phyloP scores from a whole-genome alignment of 2,113 vertebrate species.

The Nycticorax nycticorax region DNA sequence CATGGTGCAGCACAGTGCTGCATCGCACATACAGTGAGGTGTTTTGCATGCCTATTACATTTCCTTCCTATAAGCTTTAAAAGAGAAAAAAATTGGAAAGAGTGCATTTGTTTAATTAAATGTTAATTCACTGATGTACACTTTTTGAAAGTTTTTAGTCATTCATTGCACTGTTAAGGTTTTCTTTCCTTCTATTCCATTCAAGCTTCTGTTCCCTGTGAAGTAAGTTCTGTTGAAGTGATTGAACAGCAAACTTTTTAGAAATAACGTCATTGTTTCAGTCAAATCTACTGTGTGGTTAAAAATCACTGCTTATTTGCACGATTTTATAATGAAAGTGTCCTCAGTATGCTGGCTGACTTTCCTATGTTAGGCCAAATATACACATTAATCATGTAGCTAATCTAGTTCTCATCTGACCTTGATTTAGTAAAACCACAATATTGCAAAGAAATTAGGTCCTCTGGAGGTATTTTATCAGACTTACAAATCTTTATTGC shows the following conservation, averaged over 20 bases:
- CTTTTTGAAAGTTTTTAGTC: background rate
- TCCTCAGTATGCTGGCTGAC: background rate
- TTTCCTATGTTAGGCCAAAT: background rate
- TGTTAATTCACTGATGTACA: background rate
- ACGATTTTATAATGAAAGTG: background rate
- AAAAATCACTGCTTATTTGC: slow-evolving; percentile 16
- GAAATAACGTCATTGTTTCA: background rate
- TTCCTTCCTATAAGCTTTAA: background rate
- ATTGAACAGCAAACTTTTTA: background rate
- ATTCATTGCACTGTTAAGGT: background rate
- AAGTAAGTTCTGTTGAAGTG: background rate
- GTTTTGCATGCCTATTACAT: background rate
- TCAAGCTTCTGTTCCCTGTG: background rate
- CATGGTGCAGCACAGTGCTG: background rate
- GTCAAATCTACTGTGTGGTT: background rate
- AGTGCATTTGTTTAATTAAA: background rate
- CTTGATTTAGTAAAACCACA: slow-evolving; percentile 45
- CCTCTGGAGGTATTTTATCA: slow-evolving; percentile 36
- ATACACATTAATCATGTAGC: slow-evolving; percentile 41
- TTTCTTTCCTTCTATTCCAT: background rate
- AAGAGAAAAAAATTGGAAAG: background rate
- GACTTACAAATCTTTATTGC: slow-evolving; percentile 24
- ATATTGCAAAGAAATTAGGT: slow-evolving; percentile 17
- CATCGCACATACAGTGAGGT: rapidly evolving
- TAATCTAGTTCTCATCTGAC: slow-evolving; percentile 50